Conservation (phyloP, 2,888 invertebrate species). For the Melolontha melolontha region DNA sequence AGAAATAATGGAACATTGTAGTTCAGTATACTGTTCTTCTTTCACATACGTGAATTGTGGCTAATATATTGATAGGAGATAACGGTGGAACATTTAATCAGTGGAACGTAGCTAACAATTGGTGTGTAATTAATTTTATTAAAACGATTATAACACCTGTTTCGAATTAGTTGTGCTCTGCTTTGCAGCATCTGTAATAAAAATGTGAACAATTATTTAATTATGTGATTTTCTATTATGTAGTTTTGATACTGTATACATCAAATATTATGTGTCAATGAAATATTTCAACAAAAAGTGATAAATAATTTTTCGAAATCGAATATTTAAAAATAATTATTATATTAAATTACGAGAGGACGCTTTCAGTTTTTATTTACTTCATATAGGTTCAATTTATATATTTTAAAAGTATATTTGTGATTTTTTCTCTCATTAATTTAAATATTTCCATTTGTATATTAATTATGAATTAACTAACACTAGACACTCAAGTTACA, state of each 20-base stretch:
- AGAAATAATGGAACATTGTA: conserved; percentile 28
- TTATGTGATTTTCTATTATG: conserved; percentile 6
- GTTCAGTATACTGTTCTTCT: conserved; percentile 20
- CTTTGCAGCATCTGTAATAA: neutral
- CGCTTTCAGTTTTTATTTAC: too few relatives aligned
- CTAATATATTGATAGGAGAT: conserved; percentile 7
- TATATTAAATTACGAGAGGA: too few relatives aligned
- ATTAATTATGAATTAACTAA: too few relatives aligned
- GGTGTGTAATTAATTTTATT: conserved; percentile 34
- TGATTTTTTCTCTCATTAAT: neutral
- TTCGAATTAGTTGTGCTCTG: neutral
- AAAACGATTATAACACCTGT: conserved; percentile 2
- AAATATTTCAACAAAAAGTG: too few relatives aligned
- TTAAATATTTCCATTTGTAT: neutral
- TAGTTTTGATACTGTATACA: neutral
- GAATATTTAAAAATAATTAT: too few relatives aligned
- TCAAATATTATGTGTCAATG: too few relatives aligned
- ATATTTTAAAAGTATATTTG: neutral
- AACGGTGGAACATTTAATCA: conserved; percentile 23
- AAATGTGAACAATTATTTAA: conserved; percentile 11
- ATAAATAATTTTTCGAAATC: too few relatives aligned
- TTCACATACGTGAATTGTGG: conserved; percentile 13
- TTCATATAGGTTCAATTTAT: too few relatives aligned
- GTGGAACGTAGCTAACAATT: conserved; percentile 36
- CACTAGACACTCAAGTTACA: too few relatives aligned